Evolutionary conservation across 2,113 vertebrate genomes (phyloP), one percentile per base, ranked within the genome.

Genomic region (Noturus placidus): DNA sequence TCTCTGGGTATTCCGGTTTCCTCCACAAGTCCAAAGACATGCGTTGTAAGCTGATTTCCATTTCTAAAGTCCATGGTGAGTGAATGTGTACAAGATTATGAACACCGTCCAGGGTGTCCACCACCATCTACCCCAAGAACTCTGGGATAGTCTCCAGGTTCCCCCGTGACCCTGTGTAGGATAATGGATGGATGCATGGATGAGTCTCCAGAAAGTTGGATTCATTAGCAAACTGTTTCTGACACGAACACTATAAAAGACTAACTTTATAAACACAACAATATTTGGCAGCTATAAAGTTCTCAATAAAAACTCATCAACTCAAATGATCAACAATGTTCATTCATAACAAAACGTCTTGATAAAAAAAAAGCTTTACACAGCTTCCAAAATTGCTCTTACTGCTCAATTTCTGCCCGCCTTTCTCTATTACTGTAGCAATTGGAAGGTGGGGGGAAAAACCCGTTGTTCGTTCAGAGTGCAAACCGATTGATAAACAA

Each of bases 401-500:
- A 27, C 74, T 65, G 27, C 56, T 59, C 15, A 81, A 20, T 81
- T 35, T 50, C 46, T 38, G 9, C 70, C 54, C 27, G 52, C 25
- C 9, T 57, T 35, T 25, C 35, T 67, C 38, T 30, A 35, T 86
- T 42, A 3, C 1, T 10, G 25, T 30, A 59, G 63, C 22, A 67
- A 69, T 77, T 25, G 84, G 46, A 82, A 82, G 74, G 19, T 82
- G 78, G 25, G 78, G 78, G 25, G 78, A 50, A 90, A 35, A 69
- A 56, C 5, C 70, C 56, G 86, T 89, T 86, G 81, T 86, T 86
- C 38, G 50, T 61, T 63, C 14, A 25, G 69, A 77, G 33, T 35
- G 35, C 63, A 81, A 86, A 83, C n/a, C n/a, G 10, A 22, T 61
- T 88, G 80, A 84, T 79, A 86, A 84, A 89, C 84, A 88, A 87